Conservation (phyloP, 2,797 vertebrate genomes). For the Eleutherodactylus coqui region DNA sequence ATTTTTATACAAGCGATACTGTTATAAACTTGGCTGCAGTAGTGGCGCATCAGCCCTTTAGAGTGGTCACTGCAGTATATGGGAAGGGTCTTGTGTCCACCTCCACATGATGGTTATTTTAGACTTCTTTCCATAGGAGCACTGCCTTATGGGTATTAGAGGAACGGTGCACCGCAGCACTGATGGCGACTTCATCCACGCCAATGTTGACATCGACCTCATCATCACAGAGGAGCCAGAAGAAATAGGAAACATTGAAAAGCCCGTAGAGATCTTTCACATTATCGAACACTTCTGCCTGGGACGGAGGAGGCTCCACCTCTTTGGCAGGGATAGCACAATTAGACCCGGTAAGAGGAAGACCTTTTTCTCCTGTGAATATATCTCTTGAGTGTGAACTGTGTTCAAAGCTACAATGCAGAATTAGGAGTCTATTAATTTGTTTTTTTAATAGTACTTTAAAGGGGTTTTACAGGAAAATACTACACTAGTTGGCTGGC, state of each 20-base stretch:
- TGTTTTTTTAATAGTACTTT: too few relatives aligned
- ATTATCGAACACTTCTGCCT: constrained; percentile 98
- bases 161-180: constrained; percentile 94
- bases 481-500: too few relatives aligned
- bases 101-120: background rate
- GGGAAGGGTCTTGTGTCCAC: background rate
- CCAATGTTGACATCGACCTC: constrained; percentile 97
- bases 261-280: constrained; percentile 98
- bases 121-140: constrained; percentile 79
- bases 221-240: constrained; percentile 98
- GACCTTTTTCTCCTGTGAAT: background rate
- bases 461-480: too few relatives aligned
- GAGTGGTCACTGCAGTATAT: background rate
- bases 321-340: constrained; percentile 95
- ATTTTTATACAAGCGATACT: constrained; percentile 9
- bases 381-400: background rate
- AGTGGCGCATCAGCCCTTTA: background rate
- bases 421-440: background rate
- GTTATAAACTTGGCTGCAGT: background rate
- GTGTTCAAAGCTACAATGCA: background rate
- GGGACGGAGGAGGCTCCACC: constrained; percentile 89
- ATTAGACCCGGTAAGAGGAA: constrained; percentile 87
- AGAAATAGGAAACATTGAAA: constrained; percentile 97
- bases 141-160: constrained; percentile 99
- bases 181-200: constrained; percentile 97